These are phyloP conservation scores for Sceloporus undulatus DNA, from an alignment of 2,113 vertebrate species.

Conservation along the genomic window DNA sequence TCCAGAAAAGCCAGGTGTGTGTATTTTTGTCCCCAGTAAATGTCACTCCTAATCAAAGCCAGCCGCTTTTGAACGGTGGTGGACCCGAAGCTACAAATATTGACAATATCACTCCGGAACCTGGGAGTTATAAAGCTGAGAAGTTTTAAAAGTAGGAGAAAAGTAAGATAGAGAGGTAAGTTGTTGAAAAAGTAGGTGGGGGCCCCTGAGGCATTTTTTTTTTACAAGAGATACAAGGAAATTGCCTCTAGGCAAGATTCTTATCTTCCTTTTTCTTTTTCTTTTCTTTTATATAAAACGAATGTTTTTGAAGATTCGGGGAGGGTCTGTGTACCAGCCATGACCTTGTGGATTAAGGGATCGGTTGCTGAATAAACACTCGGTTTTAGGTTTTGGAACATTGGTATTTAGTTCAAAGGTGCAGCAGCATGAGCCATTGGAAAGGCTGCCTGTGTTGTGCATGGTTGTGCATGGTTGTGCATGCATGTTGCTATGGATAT, in stretches of 20 bases:
- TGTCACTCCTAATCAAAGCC: conserved; percentile 3
- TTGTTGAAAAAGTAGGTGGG: background rate
- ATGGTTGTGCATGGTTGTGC: no score
- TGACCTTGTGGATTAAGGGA: background rate
- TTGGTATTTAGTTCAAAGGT: no score
- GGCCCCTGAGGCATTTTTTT: background rate
- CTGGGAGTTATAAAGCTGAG: background rate
- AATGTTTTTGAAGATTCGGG: background rate
- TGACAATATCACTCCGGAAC: background rate
- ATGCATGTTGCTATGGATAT: no score
- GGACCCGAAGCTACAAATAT: conserved; percentile 8
- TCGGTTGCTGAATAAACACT: background rate
- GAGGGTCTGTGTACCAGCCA: background rate
- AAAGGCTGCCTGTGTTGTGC: no score
- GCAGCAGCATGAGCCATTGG: no score
- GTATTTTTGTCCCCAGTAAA: background rate
- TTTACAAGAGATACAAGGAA: background rate
- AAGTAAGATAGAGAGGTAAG: background rate
- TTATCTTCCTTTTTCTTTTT: background rate
- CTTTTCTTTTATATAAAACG: background rate
- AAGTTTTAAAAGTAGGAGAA: background rate
- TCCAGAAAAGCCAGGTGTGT: background rate
- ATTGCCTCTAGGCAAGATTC: background rate
- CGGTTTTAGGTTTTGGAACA: no score
- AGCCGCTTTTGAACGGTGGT: background rate